These are phyloP conservation scores for Harpalus rubripes DNA, from an alignment of 2,888 invertebrate species.

Conservation along the genomic window DNA sequence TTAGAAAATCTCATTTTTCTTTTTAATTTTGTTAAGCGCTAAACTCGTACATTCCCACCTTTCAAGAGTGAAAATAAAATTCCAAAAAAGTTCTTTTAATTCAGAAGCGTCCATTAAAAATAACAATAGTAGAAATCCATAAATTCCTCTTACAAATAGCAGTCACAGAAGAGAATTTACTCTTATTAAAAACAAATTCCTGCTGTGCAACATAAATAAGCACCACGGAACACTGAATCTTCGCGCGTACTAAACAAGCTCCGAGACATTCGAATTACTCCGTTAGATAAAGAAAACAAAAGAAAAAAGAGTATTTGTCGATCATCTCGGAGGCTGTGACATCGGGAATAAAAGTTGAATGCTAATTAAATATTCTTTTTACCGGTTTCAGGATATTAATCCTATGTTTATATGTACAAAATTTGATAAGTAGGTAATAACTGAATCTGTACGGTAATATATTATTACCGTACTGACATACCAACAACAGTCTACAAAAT, in stretches of 20 bases:
- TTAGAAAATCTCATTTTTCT: not conserved
- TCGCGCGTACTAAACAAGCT: constrained; percentile 18
- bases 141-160: constrained; percentile 1
- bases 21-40: not conserved
- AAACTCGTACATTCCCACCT: not conserved
- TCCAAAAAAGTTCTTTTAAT: not conserved
- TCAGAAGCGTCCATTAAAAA: not conserved
- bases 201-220: constrained; percentile 38
- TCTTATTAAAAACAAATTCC: constrained; percentile 45
- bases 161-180: constrained; percentile 22
- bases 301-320: constrained; percentile 21
- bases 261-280: constrained; percentile 10
- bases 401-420: too few relatives aligned
- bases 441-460: too few relatives aligned
- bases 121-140: not conserved
- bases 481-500: too few relatives aligned
- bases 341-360: constrained; percentile 5
- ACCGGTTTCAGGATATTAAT: too few relatives aligned
- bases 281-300: constrained; percentile 30
- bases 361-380: too few relatives aligned
- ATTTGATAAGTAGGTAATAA: too few relatives aligned
- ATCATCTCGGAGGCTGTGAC: constrained; percentile 24
- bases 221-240: constrained; percentile 5
- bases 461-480: too few relatives aligned
- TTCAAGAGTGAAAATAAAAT: not conserved